Evolutionary conservation across 2,797 vertebrate species (phyloP), one percentile per base, ranked within the genome.

Genomic region (Balearica regulorum): DNA sequence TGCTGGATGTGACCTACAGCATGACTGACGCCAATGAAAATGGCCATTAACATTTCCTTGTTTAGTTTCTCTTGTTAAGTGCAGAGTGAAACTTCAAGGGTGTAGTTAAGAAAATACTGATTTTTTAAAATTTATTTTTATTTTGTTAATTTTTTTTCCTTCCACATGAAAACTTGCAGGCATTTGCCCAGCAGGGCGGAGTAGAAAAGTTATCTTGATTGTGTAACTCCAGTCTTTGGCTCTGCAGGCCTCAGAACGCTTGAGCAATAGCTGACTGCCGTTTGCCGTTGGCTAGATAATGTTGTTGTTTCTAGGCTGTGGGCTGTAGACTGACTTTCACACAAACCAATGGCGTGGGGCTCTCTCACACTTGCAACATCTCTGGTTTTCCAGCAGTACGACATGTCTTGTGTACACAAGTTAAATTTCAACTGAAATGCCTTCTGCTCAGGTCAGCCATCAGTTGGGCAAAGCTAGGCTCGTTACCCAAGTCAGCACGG

Each of bases 201-300:
- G 94, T 61, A 90, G 65, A 90, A 79, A 96, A 97, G 71, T 95
- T 97, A 90, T 86, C 91, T 97, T 93, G 80, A 71, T 96, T 98
- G 94, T 97, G 93, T 97, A 97, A 96, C 83, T 86, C 57, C 79
- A 75, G 60, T 77, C 69, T 89, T 96, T 96, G 92, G 90, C 94
- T 97, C 54, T 72, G 85, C 86, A 96, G 51, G 62, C 86, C 94
- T 91, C 83, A 94, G 94, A 97, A 87, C 80, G 24, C 94, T 97
- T 97, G 91, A 94, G 93, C 89, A 91, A 90, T 83, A 90, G 89
- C 94, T 71, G 85, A 91, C 66, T 90, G 77, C 83, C 81, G 17
- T 91, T 91, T 72, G 54, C 94, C 44, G 49, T 93, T 86, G 84
- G 82, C 93, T 83, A 94, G 83, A 94, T 94, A 84, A 89, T 71